Evolutionary conservation across 2,888 invertebrate species (phyloP).

Genomic region (Stramonita haemastoma): DNA sequence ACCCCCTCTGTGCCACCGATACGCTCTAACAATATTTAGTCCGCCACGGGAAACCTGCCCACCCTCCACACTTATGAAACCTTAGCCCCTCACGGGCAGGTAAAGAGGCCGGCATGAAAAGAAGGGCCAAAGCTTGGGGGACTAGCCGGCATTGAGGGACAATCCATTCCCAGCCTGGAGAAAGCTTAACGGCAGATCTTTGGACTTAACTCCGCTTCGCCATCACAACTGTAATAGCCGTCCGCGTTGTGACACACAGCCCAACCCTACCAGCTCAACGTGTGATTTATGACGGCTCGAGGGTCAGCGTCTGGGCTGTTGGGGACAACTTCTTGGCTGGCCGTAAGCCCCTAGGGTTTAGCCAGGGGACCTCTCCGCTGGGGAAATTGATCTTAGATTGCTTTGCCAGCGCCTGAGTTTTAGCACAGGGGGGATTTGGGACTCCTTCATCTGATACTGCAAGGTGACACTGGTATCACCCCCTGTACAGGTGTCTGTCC

Average conservation of each 20-base stretch:
- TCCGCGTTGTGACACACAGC: not conserved
- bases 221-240: not conserved
- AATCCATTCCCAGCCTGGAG: not conserved
- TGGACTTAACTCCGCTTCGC: not conserved
- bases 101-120: not conserved
- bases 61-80: not conserved
- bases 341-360: conserved; percentile 15
- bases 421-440: conserved; percentile 8
- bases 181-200: not conserved
- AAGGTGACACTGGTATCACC: not conserved
- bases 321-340: not conserved
- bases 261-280: not conserved
- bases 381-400: conserved; percentile 36
- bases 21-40: too few species aligned
- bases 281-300: not conserved
- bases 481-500: not conserved
- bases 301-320: not conserved
- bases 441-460: not conserved
- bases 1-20: too few species aligned
- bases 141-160: not conserved
- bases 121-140: not conserved
- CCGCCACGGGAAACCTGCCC: too few species aligned
- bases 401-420: conserved; percentile 15
- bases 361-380: not conserved
- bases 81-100: not conserved